Evolutionary conservation across 1,140 invertebrate species (phyloP), one percentile per base, ranked within the genome.

Genomic region (Melipona quadrifasciata): DNA sequence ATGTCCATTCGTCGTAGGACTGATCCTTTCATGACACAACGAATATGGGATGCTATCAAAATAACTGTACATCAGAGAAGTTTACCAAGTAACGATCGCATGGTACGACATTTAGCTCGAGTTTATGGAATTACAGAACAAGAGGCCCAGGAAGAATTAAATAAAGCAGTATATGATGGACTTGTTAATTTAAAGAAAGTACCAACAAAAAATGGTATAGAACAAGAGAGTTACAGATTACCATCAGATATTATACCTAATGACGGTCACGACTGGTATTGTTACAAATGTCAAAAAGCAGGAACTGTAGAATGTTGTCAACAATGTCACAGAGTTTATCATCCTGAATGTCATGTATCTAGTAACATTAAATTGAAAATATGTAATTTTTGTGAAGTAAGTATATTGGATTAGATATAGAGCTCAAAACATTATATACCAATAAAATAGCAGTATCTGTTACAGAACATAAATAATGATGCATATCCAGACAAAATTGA

Each of bases 21-120:
- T n/a, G 93, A 94, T 90, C 91, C 94, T 2, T 87, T 84, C 55
- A 93, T 92, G 90, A 92, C 89, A 55, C 93, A 94, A 65, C 80
- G 91, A 61, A 93, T 94, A 87, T 94, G 94, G 94, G 93, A 94
- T 68, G 91, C 93, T 14, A 94, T 94, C 76, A 94, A 94, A 80
- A 89, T 92, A 61, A 92, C 90, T 68, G 73, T 94, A 51, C 90
- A 94, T 89, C 94, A 94, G 91, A 93, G 92, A 91, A 94, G 89
- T 81, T 87, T 93, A 79, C 94, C 94, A 0, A 94, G 89, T 27
- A 93, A 93, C 78, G 93, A 94, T 12, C 87, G 93, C 57, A 91
- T 94, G 58, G 89, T 92, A 58, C 89, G 93, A n/a, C 92, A 94
- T 61, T 81, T 94, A 70, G 91, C 93, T 31, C 91, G 93, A 1